Base-by-base conservation (phyloP, 2,113 vertebrate species). In the Mugil cephalus region DNA sequence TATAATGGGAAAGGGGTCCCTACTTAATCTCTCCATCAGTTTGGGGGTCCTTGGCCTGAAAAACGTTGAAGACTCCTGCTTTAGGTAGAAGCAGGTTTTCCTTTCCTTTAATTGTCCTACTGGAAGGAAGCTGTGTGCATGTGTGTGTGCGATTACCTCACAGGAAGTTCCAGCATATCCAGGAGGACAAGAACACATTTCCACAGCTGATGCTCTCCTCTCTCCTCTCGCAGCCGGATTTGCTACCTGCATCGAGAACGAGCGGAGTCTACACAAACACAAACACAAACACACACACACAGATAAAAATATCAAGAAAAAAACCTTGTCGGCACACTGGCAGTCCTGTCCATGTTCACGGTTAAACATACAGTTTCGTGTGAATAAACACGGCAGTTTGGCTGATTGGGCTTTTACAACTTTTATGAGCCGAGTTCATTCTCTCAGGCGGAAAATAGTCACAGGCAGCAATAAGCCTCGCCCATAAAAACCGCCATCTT, bases 101-200 rank as follows among this genome's bases (percentile, higher is more conserved):
- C n/a, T n/a, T n/a, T n/a, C 24, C 24, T 30, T 30, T 30, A 30
- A 30, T 30, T 30, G 24, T 30, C 24, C 3, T 30, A 30, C 5
- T 2, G 24, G 24, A 30, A 30, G 24, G 24, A 30, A 30, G 2
- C 3, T 30, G 15, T 52, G 42, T 59, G 8, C 38, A 30, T 69
- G 45, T 62, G 24, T 65, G 21, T 21, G 46, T 59, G 19, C 55
- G 36, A 45, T 79, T 91, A 92, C 91, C 86, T 92, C 91, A 69
- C 91, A 92, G 45, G 91, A 92, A 1, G 86, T 89, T 52, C 91
- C 91, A 47, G 78, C 80, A 65, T 88, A 92, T 80, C 86, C 87
- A 69, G 76, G 69, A 72, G 91, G 90, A 79, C 91, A 92, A 14
- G 80, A 81, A 17, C 91, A 92, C 54, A 74, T 71, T 67, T 92